Base-by-base conservation (phyloP, 2,113 vertebrate species). In the Mobula birostris region DNA sequence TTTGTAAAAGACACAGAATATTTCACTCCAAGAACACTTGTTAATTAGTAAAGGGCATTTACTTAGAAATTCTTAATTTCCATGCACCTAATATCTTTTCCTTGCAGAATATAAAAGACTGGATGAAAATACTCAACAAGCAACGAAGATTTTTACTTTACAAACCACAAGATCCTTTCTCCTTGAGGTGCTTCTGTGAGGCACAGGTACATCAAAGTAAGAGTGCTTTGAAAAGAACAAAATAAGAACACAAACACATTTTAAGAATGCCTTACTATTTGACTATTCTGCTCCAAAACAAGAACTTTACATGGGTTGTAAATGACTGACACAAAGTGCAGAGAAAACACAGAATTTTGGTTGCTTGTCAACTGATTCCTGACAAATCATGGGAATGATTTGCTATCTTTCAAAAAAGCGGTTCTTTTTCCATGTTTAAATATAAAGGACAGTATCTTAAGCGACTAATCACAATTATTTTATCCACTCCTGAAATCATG, bases 81-180 rank as follows among this genome's bases (percentile, higher is more conserved):
- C 94, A 94, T 80, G 68, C n/a, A 83, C 24, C 68, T 70, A 15
- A 17, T 7, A 58, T 76, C 36, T 24, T 29, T 79, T 32, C 24
- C 63, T 78, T n/a, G 40, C 29, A 56, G 24, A 29, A 17, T 2
- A 82, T 80, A 63, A 56, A 94, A 74, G 40, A 48, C 91, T 74
- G 27, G 68, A 32, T 32, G 61, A 2, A n/a, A 12, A 88, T 48
- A 21, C 7, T 74, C 40, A 40, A 21, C 63, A 93, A 9, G 32
- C 91, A 74, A 93, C 91, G 72, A 32, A 74, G 9, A 94, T 94
- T 78, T 92, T 94, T 94, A 94, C 63, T 80, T 94, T 96, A 98
- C 98, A 95, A 96, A 98, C 98, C 98, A 97, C 77, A 56, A 95
- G 40, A 94, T 97, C 97, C 97, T 97, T 98, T 95, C 96, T 98